These are phyloP conservation scores for Calidris pugnax DNA, from an alignment of 2,113 vertebrate species.

Conservation along the genomic window DNA sequence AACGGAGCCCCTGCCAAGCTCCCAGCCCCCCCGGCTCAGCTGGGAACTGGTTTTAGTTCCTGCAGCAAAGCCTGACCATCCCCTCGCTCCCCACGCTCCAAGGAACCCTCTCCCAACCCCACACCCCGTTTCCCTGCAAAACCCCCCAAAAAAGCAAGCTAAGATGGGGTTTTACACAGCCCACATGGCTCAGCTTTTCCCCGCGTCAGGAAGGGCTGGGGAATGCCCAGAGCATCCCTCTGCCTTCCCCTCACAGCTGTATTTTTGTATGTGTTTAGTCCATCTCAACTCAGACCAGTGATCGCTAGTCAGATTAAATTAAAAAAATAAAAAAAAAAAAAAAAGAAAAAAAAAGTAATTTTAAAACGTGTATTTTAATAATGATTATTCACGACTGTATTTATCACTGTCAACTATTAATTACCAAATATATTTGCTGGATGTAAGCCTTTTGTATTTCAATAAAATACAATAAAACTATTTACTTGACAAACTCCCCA, in stretches of 20 bases:
- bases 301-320: too few species aligned
- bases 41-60: too few species aligned
- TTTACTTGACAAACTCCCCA: conserved; percentile 35
- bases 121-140: background rate
- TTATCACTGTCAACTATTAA: conserved; percentile 43
- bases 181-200: background rate
- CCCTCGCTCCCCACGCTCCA: background rate
- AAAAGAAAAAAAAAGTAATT: background rate
- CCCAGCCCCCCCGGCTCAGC: too few species aligned
- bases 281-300: too few species aligned
- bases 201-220: too few species aligned
- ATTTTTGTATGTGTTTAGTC: too few species aligned
- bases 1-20: too few species aligned
- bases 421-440: conserved; percentile 62
- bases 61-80: too few species aligned
- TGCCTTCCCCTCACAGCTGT: too few species aligned
- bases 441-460: conserved; percentile 68
- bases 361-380: conserved; percentile 49
- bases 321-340: too few species aligned
- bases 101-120: background rate
- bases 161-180: conserved; percentile 2
- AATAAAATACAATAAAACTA: conserved; percentile 66
- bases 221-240: background rate
- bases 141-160: background rate
- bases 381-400: conserved; percentile 47